Conservation (phyloP, 2,888 invertebrate genomes). For the Tetanocera ferruginea region DNA sequence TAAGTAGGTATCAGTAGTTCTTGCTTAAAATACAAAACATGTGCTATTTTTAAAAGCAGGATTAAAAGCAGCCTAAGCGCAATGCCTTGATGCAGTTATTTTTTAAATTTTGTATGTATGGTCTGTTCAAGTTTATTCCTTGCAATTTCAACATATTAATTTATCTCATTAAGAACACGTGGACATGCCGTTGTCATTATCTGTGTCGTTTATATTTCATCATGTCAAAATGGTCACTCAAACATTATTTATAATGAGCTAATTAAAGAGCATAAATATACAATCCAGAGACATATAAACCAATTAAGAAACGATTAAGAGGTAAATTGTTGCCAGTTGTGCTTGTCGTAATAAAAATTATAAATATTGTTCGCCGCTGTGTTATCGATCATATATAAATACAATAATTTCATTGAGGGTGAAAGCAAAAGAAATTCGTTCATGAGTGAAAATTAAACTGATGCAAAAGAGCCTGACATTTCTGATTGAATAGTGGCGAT, state of each 20-base stretch:
- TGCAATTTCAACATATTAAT: not conserved
- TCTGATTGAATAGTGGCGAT: too few species aligned
- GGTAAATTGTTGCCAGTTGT: slow-evolving; percentile 40
- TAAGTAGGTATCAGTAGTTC: too few species aligned
- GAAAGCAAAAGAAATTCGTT: too few species aligned
- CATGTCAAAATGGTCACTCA: slow-evolving; percentile 47
- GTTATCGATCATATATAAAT: too few species aligned
- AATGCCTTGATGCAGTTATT: too few species aligned
- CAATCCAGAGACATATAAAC: slow-evolving; percentile 51
- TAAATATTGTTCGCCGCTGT: too few species aligned
- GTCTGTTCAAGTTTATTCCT: not conserved
- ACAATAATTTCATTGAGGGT: too few species aligned
- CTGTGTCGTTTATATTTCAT: slow-evolving; percentile 36
- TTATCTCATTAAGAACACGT: not conserved
- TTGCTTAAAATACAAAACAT: not conserved
- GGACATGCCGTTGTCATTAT: not conserved
- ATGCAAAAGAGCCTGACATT: too few species aligned
- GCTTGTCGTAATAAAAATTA: too few species aligned
- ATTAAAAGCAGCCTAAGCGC: not conserved
- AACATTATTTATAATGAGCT: slow-evolving; percentile 56
- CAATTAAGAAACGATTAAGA: slow-evolving; percentile 57
- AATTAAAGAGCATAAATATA: slow-evolving; percentile 55
- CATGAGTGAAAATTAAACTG: too few species aligned
- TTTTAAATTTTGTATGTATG: too few species aligned
- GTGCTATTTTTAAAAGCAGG: not conserved